Conservation (phyloP, 2,797 vertebrate species). For the Acomys russatus region DNA sequence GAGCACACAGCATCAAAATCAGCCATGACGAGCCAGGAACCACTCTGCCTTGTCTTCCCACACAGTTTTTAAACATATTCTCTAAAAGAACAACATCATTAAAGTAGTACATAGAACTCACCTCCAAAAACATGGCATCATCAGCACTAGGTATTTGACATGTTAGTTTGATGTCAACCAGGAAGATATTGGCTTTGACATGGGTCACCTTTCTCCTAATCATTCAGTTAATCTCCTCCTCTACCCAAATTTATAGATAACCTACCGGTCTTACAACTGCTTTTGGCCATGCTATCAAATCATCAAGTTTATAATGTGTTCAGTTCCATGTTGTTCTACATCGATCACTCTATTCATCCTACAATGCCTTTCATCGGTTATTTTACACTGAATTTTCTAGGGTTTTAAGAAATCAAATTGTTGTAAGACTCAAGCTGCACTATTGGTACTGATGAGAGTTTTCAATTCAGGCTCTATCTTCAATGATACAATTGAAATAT, state of each 20-base stretch:
- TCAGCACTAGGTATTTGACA: neutral
- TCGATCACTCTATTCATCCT: neutral
- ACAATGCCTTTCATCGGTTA: neutral
- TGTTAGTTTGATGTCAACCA: neutral
- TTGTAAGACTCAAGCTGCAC: neutral
- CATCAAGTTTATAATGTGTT: neutral
- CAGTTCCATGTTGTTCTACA: neutral
- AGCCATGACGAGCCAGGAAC: too few relatives aligned
- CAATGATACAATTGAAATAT: neutral
- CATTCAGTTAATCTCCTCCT: neutral
- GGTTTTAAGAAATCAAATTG: neutral
- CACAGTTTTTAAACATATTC: neutral
- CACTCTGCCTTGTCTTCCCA: neutral
- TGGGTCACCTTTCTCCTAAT: neutral
- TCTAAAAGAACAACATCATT: neutral
- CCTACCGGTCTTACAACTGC: rapidly evolving
- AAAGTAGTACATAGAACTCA: neutral
- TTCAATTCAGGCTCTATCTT: neutral
- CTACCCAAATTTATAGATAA: neutral
- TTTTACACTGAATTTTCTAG: neutral
- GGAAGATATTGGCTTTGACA: neutral
- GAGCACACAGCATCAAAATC: neutral
- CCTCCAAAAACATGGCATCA: neutral
- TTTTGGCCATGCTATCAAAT: neutral
- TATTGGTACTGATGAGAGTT: neutral